Percentiles rank a stretch among this genome's conserved stretches.
These are phyloP conservation scores for Labroides dimidiatus DNA, from an alignment of 2,797 vertebrate genomes.

Conservation along the genomic window DNA sequence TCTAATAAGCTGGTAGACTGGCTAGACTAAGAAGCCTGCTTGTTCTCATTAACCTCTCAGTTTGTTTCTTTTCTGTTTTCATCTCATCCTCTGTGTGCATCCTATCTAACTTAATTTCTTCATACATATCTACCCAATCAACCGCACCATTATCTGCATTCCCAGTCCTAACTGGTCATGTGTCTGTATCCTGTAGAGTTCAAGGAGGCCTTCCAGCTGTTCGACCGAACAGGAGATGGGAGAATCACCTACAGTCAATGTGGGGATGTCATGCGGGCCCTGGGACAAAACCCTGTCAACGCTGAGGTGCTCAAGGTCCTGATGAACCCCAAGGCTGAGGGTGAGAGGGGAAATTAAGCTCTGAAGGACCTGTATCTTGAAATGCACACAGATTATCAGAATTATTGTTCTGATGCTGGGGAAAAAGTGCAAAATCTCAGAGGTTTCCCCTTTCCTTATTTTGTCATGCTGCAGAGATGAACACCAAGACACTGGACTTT, in stretches of 20 bases:
- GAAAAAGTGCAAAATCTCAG: neutral
- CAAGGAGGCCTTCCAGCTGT: conserved; percentile 96
- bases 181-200: conserved; percentile 84
- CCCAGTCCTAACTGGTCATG: conserved; percentile 5
- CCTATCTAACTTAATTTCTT: conserved; percentile 3
- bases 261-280: conserved; percentile 94
- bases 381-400: neutral
- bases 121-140: conserved; percentile 5
- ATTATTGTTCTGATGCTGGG: neutral
- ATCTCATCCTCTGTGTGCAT: neutral
- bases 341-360: conserved; percentile 73
- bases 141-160: neutral
- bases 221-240: conserved; percentile 93
- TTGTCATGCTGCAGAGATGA: conserved; percentile 87
- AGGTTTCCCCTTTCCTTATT: neutral
- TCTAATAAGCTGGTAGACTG: neutral
- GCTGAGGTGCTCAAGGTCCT: conserved; percentile 96
- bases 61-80: conserved; percentile 18
- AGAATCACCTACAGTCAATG: conserved; percentile 93
- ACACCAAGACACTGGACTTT: conserved; percentile 91
- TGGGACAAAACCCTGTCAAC: conserved; percentile 96
- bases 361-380: neutral
- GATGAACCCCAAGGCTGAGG: conserved; percentile 94
- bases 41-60: conserved; percentile 21
- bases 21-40: conserved; percentile 6